Base-by-base conservation (phyloP, 2,888 invertebrate genomes). In the Xanthia icteritia region DNA sequence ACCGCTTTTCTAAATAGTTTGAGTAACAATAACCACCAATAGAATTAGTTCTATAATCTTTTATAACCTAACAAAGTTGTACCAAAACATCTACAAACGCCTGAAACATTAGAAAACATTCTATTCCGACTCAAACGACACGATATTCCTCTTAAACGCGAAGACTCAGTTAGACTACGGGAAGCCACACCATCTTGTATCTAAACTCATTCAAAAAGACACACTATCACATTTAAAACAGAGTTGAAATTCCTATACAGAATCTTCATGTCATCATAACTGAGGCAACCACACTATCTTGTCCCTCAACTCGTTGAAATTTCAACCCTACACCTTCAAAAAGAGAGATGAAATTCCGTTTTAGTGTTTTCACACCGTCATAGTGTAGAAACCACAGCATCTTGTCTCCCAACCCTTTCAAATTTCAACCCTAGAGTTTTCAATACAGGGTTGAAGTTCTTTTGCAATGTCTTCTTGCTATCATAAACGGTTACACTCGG, bases 401-500 rank as follows among this genome's bases (percentile, higher is more conserved):
- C 54, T 64, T 64, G 27, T 58, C 3, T 36, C 5, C 0, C 13
- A 42, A 17, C 0, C 5, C 4, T 39, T 13, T 15, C 6, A 36
- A 84, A 76, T 60, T 27, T 66, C 8, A 56, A 78, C 76, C 56
- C 36, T 84, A 69, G 0, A 0, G 0, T 0, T 13, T 20, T 0
- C 1, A 0, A 0, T 1, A 27, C 1, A 86, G 13, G 51, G 76
- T 76, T 58, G 48, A 51, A 60, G 60, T 54, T 77, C 13, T 15
- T 2, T n/a, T 64, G 42, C 0, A n/a, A 4, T 15, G 13, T 20
- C 8, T 4, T 17, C 1, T 8, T n/a, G 23, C 71, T 56, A 73
- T 88, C 88, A 82, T 81, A 88, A 88, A 82, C 67, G 87, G 65
- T 86, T 81, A 82, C 76, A 85, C 66, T 76, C 74, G 71, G 76